Conservation (phyloP, 2,888 invertebrate genomes). For the Ormyrus rosae region DNA sequence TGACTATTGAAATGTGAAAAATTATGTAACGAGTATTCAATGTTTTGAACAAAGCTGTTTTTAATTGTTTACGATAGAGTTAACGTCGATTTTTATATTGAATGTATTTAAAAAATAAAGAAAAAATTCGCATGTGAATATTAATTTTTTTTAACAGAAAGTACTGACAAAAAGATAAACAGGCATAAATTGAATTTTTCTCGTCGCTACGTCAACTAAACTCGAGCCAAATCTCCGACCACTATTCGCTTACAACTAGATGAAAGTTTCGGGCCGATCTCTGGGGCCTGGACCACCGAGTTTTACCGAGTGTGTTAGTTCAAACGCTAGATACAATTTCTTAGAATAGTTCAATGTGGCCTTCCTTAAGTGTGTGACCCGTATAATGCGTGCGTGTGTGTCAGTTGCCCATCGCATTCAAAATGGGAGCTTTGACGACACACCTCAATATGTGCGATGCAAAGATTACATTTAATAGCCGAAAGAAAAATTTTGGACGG, state of each 20-base stretch:
- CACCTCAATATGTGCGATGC: slow-evolving; percentile 37
- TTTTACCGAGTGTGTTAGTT: slow-evolving; percentile 64
- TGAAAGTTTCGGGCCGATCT: slow-evolving; percentile 52
- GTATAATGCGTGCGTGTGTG: slow-evolving; percentile 62
- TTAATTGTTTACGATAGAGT: no score
- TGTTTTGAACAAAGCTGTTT: no score
- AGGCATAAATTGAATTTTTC: slow-evolving; percentile 9
- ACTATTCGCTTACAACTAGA: slow-evolving; percentile 59
- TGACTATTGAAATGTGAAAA: not conserved
- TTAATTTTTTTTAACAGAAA: no score
- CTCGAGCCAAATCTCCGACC: slow-evolving; percentile 55
- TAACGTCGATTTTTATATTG: no score
- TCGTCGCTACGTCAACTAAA: slow-evolving; percentile 26
- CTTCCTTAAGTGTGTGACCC: slow-evolving; percentile 72
- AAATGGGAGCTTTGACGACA: slow-evolving; percentile 6
- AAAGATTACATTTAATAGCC: slow-evolving; percentile 47
- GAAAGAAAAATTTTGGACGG: slow-evolving; percentile 38
- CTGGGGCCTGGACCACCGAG: slow-evolving; percentile 48
- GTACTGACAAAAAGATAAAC: not conserved
- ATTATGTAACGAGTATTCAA: no score
- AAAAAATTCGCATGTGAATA: not conserved
- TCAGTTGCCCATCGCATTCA: slow-evolving; percentile 20
- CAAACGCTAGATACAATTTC: slow-evolving; percentile 68
- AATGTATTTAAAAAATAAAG: not conserved
- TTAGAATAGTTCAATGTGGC: slow-evolving; percentile 76